phyloP scores from a whole-genome alignment of 30 jellyfish, hydroid and myxozoan genomes.

The Morbakka virulenta region DNA sequence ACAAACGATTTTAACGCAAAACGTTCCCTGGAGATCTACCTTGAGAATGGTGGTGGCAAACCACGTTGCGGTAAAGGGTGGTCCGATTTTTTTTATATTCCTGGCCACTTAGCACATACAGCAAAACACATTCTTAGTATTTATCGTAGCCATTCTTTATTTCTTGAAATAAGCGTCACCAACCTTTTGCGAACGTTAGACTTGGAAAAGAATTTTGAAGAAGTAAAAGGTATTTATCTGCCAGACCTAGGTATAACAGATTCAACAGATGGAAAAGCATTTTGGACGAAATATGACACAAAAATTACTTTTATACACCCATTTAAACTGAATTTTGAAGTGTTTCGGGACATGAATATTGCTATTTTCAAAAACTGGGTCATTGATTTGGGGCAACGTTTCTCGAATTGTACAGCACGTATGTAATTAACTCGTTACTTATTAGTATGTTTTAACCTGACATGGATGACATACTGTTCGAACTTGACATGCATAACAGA shows the following conservation, averaged over 20 bases:
- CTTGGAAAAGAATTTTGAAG: slow-evolving; percentile 37
- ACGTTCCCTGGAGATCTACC: slow-evolving; percentile 20
- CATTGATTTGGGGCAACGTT: slow-evolving; percentile 4
- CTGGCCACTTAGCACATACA: slow-evolving; percentile 58
- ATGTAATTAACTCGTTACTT: too few species aligned
- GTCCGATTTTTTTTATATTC: slow-evolving; percentile 94
- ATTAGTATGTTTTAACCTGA: too few species aligned
- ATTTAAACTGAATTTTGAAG: slow-evolving; percentile 58
- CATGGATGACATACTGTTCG: too few species aligned
- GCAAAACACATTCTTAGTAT: slow-evolving; percentile 28
- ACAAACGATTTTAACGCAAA: not conserved
- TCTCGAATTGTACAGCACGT: slow-evolving; percentile 32
- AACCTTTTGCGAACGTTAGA: slow-evolving; percentile 65
- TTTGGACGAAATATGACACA: slow-evolving; percentile 75
- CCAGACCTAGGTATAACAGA: slow-evolving; percentile 74
- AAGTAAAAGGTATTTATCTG: slow-evolving; percentile 66
- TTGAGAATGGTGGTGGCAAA: slow-evolving; percentile 75
- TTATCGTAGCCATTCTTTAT: slow-evolving; percentile 29
- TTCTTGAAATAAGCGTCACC: slow-evolving; percentile 77
- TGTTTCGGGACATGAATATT: slow-evolving; percentile 28
- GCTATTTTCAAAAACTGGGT: slow-evolving; percentile 58
- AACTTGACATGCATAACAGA: too few species aligned
- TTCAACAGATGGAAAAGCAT: slow-evolving; percentile 54
- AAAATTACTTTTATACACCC: slow-evolving; percentile 84
- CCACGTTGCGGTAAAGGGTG: slow-evolving; percentile 99